A percentile compares a stretch with the other conserved stretches of the same genome.
Evolutionary conservation across 2,888 invertebrate genomes (phyloP).

Genomic region (Dasypogon diadema): DNA sequence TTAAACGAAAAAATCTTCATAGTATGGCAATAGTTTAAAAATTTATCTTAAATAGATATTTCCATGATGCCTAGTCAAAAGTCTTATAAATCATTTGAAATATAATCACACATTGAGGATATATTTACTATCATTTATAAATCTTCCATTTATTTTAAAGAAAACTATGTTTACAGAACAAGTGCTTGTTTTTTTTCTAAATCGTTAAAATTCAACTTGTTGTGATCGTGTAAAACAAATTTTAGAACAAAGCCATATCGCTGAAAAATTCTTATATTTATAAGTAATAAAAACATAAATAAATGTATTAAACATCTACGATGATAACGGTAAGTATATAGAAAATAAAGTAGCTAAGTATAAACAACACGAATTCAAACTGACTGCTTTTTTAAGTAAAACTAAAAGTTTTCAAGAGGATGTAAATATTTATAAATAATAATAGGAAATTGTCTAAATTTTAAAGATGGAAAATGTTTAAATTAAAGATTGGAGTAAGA

Average conservation of each 20-base stretch:
- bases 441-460: slow-evolving; percentile 31
- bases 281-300: neutral
- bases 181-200: no score
- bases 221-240: neutral
- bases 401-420: slow-evolving; percentile 22
- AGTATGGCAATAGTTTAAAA: no score
- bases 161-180: no score
- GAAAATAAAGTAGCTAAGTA: neutral
- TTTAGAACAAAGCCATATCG: slow-evolving; percentile 1
- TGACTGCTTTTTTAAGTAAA: slow-evolving; percentile 42
- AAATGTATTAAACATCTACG: neutral
- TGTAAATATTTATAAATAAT: slow-evolving; percentile 37
- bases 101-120: no score
- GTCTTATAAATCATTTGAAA: no score
- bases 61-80: no score
- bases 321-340: neutral
- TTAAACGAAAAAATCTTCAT: no score
- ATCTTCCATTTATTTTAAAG: no score
- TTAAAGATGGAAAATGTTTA: slow-evolving; percentile 32
- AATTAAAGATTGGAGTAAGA: slow-evolving; percentile 39
- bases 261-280: slow-evolving; percentile 24
- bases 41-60: no score
- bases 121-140: no score
- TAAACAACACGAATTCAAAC: slow-evolving; percentile 14
- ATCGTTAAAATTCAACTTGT: no score